Evolutionary conservation across 1,140 invertebrate genomes (phyloP), one percentile per base, ranked within the genome.

Genomic region (Leptonema lineaticorne): DNA sequence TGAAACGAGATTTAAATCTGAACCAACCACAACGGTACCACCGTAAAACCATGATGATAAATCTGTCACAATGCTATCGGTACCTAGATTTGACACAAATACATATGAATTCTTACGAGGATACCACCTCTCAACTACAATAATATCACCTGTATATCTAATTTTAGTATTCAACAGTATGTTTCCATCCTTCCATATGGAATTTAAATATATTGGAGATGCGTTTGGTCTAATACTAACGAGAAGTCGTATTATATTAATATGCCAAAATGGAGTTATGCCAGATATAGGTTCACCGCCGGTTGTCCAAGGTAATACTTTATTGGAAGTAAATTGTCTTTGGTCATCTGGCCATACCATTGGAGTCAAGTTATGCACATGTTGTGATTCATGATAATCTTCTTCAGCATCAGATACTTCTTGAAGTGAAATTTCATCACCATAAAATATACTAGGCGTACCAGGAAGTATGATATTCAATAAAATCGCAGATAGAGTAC

Each of bases 381-480:
- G 83, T 45, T 82, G 77, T 4, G 88, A 79, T 74, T 90, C 86
- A 65, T 83, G 79, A 64, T 85, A 84, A 76, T 90, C 86, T 33
- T 79, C 78, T 37, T 84, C 78, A 22, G 82, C 77, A 69, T 85
- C 82, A 9, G 76, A 70, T 20, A 79, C 72, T 63, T 81, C 76
- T 37, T 83, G 70, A 33, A 86, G 78, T 16, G 85, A 85, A 68
- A 92, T 85, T 83, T 93, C 92, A 77, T 94, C 91, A 5, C 91
- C 91, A 76, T 93, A 93, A 76, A 93, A 91, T 71, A 94, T 86
- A 71, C 84, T 91, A 0, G 90, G 85, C 8, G 90, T 91, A 4
- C 92, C 92, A 1, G 92, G 92, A 22, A 94, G 76, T 80, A 89
- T 87, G 75, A 92, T 83, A 66, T 89, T 84, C 64, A 94, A 78